Base-by-base conservation (phyloP, 2,888 invertebrate genomes). In the Aethes cnicana region DNA sequence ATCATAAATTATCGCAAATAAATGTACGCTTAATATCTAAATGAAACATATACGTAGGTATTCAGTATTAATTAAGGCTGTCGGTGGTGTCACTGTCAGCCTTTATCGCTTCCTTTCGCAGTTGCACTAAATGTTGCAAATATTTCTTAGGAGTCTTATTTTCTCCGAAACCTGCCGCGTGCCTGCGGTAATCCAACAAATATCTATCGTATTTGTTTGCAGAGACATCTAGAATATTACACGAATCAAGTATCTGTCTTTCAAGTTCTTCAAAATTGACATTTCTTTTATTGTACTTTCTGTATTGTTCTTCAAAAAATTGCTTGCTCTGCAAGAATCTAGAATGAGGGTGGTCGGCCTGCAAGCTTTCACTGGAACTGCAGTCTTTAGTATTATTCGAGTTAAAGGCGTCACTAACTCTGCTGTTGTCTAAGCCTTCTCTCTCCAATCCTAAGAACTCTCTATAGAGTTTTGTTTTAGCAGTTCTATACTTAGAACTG, bases 31-130 rank as follows among this genome's bases (percentile, higher is more conserved):
- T n/a, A n/a, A n/a, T n/a, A n/a, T n/a, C n/a, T n/a, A n/a, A n/a
- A n/a, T 5, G 3, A 0, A 32, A 3, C 4, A 21, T 30, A 14
- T 12, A 30, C 6, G 4, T 1, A 4, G 14, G 3, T 23, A 33
- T 6, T 9, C 11, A 18, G 32, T 36, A 37, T 43, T 47, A 49
- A 12, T 52, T 14, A 6, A 66, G 70, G 55, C 66, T 69, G 23
- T 78, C 74, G 8, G 72, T 71, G 17, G 69, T 81, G 32, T 90
- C 88, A 57, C 84, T 82, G 36, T 91, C 85, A n/a, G 78, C 80
- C 66, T 86, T 87, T 0, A 92, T 84, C 11, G 91, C 84, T 60
- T 92, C 88, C 63, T 84, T 83, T 59, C 92, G 78, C 72, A 92
- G 75, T 47, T 85, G 79, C 7, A 92, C 90, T 55, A 93, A 80